Percentiles rank a stretch among this genome's conserved stretches.
Conservation (phyloP, 1,140 invertebrate genomes). For the Rhagoletis pomonella region DNA sequence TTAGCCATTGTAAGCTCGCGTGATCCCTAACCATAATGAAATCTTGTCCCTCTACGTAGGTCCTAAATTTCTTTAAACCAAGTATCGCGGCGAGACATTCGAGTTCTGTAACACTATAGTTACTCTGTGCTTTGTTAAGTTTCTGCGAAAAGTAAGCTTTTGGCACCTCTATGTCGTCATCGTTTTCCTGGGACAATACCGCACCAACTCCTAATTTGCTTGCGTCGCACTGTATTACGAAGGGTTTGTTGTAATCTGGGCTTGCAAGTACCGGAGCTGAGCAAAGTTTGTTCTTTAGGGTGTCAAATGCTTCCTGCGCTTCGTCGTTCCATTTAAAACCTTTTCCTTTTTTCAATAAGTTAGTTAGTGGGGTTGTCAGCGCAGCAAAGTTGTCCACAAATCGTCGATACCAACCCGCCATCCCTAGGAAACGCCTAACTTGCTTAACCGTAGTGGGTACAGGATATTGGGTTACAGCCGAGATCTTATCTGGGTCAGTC, state of each 20-base stretch:
- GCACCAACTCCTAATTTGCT: neutral
- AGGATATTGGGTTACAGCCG: constrained; percentile 53
- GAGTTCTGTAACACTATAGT: neutral
- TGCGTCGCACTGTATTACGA: neutral
- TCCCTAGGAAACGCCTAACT: constrained; percentile 73
- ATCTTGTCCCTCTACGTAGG: too few relatives aligned
- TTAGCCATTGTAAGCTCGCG: too few relatives aligned
- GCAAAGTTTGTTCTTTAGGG: neutral
- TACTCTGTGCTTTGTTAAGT: neutral
- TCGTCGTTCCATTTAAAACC: neutral
- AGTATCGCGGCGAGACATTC: neutral
- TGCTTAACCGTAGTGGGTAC: constrained; percentile 57
- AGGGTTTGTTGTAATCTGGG: constrained; percentile 13
- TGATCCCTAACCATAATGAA: too few relatives aligned
- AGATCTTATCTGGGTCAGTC: constrained; percentile 58
- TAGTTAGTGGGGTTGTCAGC: neutral
- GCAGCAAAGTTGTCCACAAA: constrained; percentile 59
- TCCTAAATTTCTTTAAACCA: too few relatives aligned
- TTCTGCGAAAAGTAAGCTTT: constrained; percentile 43
- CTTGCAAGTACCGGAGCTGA: constrained; percentile 59
- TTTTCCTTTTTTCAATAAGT: neutral
- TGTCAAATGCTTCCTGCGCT: neutral
- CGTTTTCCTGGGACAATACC: constrained; percentile 20
- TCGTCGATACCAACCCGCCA: constrained; percentile 64
- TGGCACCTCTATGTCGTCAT: constrained; percentile 13